Conservation (phyloP, 2,888 invertebrate genomes). For the Diarsia brunnea region DNA sequence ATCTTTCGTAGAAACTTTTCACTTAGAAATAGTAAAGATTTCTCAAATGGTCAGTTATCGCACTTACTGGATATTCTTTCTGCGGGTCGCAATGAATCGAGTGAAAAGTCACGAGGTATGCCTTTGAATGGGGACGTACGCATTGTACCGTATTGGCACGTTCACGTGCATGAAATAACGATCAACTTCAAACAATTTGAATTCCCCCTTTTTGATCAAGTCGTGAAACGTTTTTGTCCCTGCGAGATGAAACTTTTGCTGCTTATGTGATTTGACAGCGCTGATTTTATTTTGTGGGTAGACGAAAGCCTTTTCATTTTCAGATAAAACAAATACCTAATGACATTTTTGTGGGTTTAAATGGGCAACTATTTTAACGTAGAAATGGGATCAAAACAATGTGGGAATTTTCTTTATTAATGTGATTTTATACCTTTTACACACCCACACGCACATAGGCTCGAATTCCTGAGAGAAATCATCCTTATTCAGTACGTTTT, state of each 20-base stretch:
- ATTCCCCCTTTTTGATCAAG: slow-evolving; percentile 55
- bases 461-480: not conserved
- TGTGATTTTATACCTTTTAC: slow-evolving; percentile 1
- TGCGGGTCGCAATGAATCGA: slow-evolving; percentile 52
- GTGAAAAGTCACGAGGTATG: slow-evolving; percentile 61
- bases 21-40: slow-evolving; percentile 68
- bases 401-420: not conserved
- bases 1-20: slow-evolving; percentile 62
- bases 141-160: slow-evolving; percentile 62
- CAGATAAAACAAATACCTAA: slow-evolving; percentile 2
- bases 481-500: slow-evolving; percentile 23
- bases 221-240: slow-evolving; percentile 46
- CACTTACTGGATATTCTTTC: slow-evolving; percentile 61
- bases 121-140: slow-evolving; percentile 60
- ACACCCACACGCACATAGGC: not conserved
- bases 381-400: not conserved
- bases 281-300: slow-evolving; percentile 34
- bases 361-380: slow-evolving; percentile 4
- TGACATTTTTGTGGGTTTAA: not conserved
- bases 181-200: slow-evolving; percentile 64
- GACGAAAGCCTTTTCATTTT: slow-evolving; percentile 17
- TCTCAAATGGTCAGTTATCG: slow-evolving; percentile 64
- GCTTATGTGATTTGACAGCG: slow-evolving; percentile 40
- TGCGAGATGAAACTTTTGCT: slow-evolving; percentile 44
- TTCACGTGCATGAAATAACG: slow-evolving; percentile 65